Conservation (phyloP, 2,888 invertebrate species). For the Ophioninae sp. region DNA sequence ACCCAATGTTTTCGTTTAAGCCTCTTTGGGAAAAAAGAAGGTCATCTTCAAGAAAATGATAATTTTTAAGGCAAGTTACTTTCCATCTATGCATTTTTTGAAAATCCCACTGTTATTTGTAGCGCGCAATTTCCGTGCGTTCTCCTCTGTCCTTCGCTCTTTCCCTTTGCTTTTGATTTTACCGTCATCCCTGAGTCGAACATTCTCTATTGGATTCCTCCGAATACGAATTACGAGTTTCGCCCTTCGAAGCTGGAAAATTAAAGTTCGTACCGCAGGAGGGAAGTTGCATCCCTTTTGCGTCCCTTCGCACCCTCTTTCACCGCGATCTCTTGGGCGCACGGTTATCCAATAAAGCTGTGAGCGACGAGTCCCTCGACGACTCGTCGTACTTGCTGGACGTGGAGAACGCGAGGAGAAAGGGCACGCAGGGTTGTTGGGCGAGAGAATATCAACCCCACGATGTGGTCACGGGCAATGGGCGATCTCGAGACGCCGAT, state of each 20-base stretch:
- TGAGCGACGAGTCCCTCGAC: constrained; percentile 45
- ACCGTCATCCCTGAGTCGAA: background rate
- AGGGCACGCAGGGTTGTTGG: constrained; percentile 8
- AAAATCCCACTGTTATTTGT: constrained; percentile 47
- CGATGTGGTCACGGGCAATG: constrained; percentile 76
- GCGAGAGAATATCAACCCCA: constrained; percentile 53
- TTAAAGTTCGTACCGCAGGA: constrained; percentile 37
- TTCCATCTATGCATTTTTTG: constrained; percentile 54
- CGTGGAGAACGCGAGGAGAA: background rate
- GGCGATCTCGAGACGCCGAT: constrained; percentile 78
- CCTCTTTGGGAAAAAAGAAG: background rate
- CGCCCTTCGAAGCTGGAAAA: constrained; percentile 42
- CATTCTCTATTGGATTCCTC: background rate
- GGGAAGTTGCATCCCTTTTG: constrained; percentile 16
- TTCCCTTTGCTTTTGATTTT: background rate
- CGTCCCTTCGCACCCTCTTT: constrained; percentile 74
- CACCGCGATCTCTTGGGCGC: constrained; percentile 68
- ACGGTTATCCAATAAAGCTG: constrained; percentile 59
- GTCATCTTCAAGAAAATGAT: background rate
- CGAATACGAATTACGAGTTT: constrained; percentile 46
- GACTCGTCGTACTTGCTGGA: constrained; percentile 17
- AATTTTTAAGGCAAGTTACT: background rate
- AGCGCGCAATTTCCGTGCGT: constrained; percentile 52
- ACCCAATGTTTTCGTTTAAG: background rate
- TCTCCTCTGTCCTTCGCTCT: constrained; percentile 37